Evolutionary conservation across 1,140 invertebrate genomes (phyloP), one percentile per base, ranked within the genome.

Genomic region (Helicoverpa zea): DNA sequence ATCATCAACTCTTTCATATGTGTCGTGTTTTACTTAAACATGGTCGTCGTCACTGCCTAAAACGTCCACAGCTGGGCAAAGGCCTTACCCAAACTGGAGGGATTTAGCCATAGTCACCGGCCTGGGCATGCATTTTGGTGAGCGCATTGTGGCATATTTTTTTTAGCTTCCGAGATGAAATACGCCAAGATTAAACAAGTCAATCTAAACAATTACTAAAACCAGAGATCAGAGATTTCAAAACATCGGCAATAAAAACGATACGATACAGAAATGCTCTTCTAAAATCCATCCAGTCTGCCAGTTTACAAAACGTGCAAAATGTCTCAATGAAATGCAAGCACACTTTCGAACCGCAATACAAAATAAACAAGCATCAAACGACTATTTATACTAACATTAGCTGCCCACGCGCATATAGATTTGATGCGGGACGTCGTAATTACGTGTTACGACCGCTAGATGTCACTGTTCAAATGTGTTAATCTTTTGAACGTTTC

Each of bases 281-380:
- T n/a, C 47, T 16, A 49, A 18, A 66, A n/a, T 23, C 63, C 43
- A 43, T 16, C 7, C 63, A 18, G 30, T 47, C 43, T 18, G 13
- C 13, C 35, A 49, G 16, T 49, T 14, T 9, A 66, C n/a, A 66
- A 66, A 66, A 66, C 16, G 43, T 16, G 47, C 43, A 66, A 66
- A 66, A 70, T 49, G 18, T 70, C 23, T 51, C n/a, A 66, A 66
- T 49, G 63, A 49, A 66, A 66, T 66, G 63, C 63, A 43, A 66
- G 35, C 14, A 49, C 63, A 66, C 30, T 49, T 66, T 11, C 61
- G 35, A 43, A n/a, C 16, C 18, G 63, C 43, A 66, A 66, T 52
- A 14, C n/a, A 70, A 70, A 70, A 70, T 52, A 52, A 52, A 70
- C 66, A 70, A 70, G 35, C 66, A 29, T 66, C 66, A 70, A 70